Conservation (phyloP, 2,797 vertebrate genomes). For the Xiphorhynchus erythropygius region DNA sequence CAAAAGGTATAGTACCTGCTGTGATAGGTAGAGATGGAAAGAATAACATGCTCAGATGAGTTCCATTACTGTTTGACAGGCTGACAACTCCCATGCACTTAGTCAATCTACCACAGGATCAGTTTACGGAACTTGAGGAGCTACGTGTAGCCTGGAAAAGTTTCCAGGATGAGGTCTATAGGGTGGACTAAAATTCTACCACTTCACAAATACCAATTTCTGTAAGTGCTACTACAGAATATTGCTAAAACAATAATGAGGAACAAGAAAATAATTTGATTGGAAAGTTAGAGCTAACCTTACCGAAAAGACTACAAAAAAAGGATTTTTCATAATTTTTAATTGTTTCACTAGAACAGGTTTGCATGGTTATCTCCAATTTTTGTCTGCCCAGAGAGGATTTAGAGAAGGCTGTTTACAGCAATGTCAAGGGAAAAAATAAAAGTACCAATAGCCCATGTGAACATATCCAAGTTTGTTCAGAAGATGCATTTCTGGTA, state of each 20-base stretch:
- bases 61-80: neutral
- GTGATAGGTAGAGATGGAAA: neutral
- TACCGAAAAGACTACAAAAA: neutral
- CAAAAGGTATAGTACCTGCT: neutral
- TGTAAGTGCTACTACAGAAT: neutral
- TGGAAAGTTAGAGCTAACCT: neutral
- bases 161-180: neutral
- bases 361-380: neutral
- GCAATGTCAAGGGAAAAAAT: neutral
- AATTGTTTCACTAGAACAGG: neutral
- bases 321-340: neutral
- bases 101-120: neutral
- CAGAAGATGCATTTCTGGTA: slow-evolving; percentile 14
- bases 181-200: neutral
- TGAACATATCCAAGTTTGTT: neutral
- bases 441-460: neutral
- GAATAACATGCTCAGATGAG: neutral
- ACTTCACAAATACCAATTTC: neutral
- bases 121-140: neutral
- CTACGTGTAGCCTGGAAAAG: neutral
- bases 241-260: neutral
- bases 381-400: neutral
- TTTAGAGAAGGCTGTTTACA: neutral
- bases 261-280: neutral
- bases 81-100: neutral